phyloP scores from a whole-genome alignment of 2,888 invertebrate genomes.

The Cheiracanthium punctorium region DNA sequence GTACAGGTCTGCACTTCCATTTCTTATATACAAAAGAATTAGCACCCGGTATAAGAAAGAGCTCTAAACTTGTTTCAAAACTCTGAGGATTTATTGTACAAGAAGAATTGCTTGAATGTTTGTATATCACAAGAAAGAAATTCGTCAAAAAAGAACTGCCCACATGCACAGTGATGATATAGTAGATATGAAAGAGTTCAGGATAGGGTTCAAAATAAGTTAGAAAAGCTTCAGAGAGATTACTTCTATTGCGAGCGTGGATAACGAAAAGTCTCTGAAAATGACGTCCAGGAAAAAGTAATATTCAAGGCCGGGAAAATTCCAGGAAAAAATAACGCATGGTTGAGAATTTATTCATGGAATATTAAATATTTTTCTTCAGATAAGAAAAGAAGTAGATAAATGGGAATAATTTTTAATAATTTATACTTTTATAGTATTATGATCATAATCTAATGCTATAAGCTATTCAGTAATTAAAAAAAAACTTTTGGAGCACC shows the following conservation, averaged over 20 bases:
- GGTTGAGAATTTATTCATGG: too few species aligned
- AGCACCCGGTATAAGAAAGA: constrained; percentile 7
- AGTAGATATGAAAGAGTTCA: constrained; percentile 54
- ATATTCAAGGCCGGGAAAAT: too few species aligned
- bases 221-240: constrained; percentile 40
- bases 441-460: too few species aligned
- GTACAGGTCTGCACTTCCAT: neutral
- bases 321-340: too few species aligned
- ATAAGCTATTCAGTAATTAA: too few species aligned
- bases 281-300: too few species aligned
- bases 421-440: too few species aligned
- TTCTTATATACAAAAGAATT: neutral
- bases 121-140: constrained; percentile 66
- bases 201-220: constrained; percentile 40
- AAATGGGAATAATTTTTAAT: too few species aligned
- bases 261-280: neutral
- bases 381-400: too few species aligned
- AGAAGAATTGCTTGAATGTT: constrained; percentile 26
- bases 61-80: constrained; percentile 39
- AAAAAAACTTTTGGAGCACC: too few species aligned
- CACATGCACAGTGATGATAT: constrained; percentile 63
- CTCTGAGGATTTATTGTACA: constrained; percentile 63
- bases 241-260: neutral
- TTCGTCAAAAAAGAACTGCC: constrained; percentile 61
- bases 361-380: too few species aligned